Percentiles rank a stretch among this genome's conserved stretches.
Conservation (phyloP, 2,888 invertebrate genomes). For the Drosophila kuntzei region DNA sequence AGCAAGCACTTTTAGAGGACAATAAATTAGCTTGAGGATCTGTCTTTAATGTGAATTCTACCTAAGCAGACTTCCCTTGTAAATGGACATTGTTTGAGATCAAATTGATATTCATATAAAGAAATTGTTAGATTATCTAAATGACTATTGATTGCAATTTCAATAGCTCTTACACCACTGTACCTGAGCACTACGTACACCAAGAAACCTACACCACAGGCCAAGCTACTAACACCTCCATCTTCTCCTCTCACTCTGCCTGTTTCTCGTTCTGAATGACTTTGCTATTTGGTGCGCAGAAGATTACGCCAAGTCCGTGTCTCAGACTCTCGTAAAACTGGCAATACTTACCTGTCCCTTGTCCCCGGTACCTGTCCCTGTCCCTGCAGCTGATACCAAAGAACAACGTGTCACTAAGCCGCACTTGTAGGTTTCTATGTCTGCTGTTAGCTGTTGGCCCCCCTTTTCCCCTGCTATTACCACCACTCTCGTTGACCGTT, state of each 20-base stretch:
- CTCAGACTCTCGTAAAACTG: conserved; percentile 23
- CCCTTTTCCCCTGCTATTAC: background rate
- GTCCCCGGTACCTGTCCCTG: background rate
- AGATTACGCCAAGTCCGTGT: conserved; percentile 57
- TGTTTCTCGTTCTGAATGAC: conserved; percentile 35
- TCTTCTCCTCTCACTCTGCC: background rate
- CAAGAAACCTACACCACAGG: conserved; percentile 30
- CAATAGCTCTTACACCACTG: conserved; percentile 17
- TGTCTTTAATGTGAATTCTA: background rate
- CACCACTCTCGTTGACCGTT: conserved; percentile 36
- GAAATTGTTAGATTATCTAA: conserved; percentile 1
- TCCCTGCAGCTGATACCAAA: conserved; percentile 30
- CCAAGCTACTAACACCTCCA: conserved; percentile 4
- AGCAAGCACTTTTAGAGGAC: conserved; percentile 9
- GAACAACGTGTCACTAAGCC: conserved; percentile 69
- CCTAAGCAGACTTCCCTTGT: background rate
- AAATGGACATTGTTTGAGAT: background rate
- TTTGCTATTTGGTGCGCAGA: conserved; percentile 67
- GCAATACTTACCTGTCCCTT: conserved; percentile 33
- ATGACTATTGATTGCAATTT: background rate
- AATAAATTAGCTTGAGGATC: background rate
- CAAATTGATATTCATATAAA: background rate
- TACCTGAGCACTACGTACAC: conserved; percentile 8
- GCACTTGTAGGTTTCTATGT: conserved; percentile 72
- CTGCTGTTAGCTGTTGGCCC: conserved; percentile 8